Evolutionary conservation across 1,140 invertebrate genomes (phyloP), one percentile per base, ranked within the genome.

Genomic region (Plutomurus gul): DNA sequence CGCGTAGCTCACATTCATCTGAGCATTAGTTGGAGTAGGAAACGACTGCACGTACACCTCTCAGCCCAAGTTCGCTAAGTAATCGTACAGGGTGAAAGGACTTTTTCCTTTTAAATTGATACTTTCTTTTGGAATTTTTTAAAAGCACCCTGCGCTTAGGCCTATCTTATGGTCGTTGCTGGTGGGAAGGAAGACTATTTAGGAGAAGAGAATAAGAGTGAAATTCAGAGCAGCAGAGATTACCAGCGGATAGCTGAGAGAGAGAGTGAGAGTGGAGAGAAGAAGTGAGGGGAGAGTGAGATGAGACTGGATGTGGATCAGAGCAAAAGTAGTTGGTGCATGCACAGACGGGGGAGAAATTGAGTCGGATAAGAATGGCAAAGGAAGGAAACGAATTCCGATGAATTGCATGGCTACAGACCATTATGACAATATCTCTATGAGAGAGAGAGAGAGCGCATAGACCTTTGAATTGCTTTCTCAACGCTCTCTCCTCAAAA

Each of bases 361-460:
- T 18, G 10, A 11, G 1, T 20, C n/a, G 27, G 30, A 65, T 65
- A 30, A n/a, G 18, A 65, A 65, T 30, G 56, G 56, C 11, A 33
- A 30, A 36, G 56, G 56, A 65, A 65, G 56, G 56, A 65, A 65
- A 65, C 25, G 56, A 65, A 65, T 65, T 65, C 27, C 16, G 56
- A 65, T 16, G 56, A 65, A 65, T 65, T 65, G 56, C 56, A 65
- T 65, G 56, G 27, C 56, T 65, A 65, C 27, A 36, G 56, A 25
- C 56, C 56, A 65, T 65, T 65, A 65, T 65, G 56, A 65, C 56
- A 65, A 65, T 65, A 65, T 65, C 56, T 16, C 27, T 65, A 65
- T 65, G 56, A n/a, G n/a, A n/a, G n/a, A n/a, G n/a, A n/a, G n/a
- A n/a, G n/a, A n/a, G n/a, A 16, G 30, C 56, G 30, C 56, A 30